Evolutionary conservation across 2,797 vertebrate species (phyloP), one percentile per base, ranked within the genome.

Genomic region (Stomatorhinus walkeri): DNA sequence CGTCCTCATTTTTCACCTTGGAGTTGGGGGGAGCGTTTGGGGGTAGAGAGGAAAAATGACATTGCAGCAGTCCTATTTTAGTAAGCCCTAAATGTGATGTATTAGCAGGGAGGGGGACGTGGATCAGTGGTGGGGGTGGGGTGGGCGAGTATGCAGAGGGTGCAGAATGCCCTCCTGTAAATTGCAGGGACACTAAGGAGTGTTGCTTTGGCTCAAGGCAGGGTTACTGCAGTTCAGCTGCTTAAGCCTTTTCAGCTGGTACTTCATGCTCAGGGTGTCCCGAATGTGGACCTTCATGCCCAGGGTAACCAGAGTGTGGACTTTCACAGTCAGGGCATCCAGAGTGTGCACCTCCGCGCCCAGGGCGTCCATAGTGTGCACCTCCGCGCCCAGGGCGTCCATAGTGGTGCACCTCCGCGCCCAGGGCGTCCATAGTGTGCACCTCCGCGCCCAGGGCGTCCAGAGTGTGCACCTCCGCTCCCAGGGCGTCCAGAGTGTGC

Each of bases 51-150:
- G 43, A 91, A 92, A 93, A 92, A 90, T 90, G 91, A 93, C 92
- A 92, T 92, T 92, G 93, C 91, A 83, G 92, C 81, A 36, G 85
- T 85, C 91, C 91, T 96, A 95, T 95, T 95, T 95, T 96, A 95
- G 94, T 7, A 90, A 88, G 90, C 91, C 92, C 92, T 92, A 94
- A 94, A 95, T 94, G 93, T 93, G 94, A 95, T 94, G 93, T 93
- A 93, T 94, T 94, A 93, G 92, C 92, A 90, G 93, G 91, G 92
- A 91, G 91, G 84, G 91, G 87, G 90, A 86, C 49, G 89, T 89
- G 87, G 24, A 81, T 91, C 89, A 89, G 88, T 19, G 54, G 54
- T 6, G 19, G 54, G 54, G 16, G 49, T 51, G 49, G 52, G 90
- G 24, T 28, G 36, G 10, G 86, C 6, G 43, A 24, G 87, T 81